A percentile compares a stretch with the other conserved stretches of the same genome.
Evolutionary conservation across 2,888 invertebrate species (phyloP).

Genomic region (Trachelus iudaicus): DNA sequence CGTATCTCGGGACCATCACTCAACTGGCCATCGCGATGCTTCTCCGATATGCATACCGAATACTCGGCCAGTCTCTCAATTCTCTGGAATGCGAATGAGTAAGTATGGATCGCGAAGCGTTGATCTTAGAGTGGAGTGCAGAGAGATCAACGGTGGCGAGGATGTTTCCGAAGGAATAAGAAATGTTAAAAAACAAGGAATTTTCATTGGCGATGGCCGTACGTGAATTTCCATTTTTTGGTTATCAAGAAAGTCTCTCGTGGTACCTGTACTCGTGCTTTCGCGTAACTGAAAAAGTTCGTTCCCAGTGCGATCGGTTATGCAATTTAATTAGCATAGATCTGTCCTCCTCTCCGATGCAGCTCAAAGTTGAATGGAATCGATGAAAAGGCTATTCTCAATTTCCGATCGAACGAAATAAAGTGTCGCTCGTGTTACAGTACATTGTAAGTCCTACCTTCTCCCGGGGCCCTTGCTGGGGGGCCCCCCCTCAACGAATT

Average conservation of each 20-base stretch:
- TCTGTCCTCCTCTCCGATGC: conserved; percentile 13
- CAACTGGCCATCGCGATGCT: conserved; percentile 21
- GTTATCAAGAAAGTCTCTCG: too few relatives aligned
- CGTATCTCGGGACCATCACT: conserved; percentile 47
- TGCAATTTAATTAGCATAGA: conserved; percentile 47
- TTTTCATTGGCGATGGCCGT: too few relatives aligned
- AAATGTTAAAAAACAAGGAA: background rate
- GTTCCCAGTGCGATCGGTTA: conserved; percentile 21
- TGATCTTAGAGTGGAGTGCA: conserved; percentile 34
- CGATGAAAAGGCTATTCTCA: conserved; percentile 36
- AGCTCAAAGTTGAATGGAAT: background rate
- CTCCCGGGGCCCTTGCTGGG: too few relatives aligned
- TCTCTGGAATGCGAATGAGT: conserved; percentile 51
- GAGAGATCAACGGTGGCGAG: conserved; percentile 35
- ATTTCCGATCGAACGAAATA: conserved; percentile 24
- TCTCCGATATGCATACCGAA: conserved; percentile 16
- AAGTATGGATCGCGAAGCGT: conserved; percentile 29
- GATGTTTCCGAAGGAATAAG: conserved; percentile 27
- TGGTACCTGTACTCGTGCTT: too few relatives aligned
- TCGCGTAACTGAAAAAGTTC: too few relatives aligned
- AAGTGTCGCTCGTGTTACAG: too few relatives aligned
- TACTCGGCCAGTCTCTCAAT: conserved; percentile 30
- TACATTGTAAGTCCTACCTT: too few relatives aligned
- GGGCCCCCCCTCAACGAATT: too few relatives aligned
- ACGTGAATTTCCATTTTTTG: too few relatives aligned